These are phyloP conservation scores for Knipowitschia caucasica DNA, from an alignment of 2,797 vertebrate genomes.

Conservation along the genomic window DNA sequence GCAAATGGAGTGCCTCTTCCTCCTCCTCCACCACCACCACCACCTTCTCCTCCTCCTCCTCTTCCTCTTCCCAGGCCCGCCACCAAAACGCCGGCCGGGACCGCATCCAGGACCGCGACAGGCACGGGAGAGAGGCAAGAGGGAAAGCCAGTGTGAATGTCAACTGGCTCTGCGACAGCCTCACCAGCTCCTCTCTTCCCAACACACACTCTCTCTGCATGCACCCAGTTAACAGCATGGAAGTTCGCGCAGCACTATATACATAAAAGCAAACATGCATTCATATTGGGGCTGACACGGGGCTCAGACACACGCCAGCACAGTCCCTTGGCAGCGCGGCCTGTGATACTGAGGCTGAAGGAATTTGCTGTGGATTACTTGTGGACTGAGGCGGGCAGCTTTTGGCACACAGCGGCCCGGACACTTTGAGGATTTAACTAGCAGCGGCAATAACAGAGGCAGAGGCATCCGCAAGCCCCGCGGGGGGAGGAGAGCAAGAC, in stretches of 20 bases:
- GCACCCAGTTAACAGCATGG: conserved; percentile 23
- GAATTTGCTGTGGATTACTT: conserved; percentile 81
- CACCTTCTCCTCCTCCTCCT: conserved; percentile 43
- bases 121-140: conserved; percentile 50
- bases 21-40: conserved; percentile 42
- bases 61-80: conserved; percentile 40
- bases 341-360: conserved; percentile 77
- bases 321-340: conserved; percentile 56
- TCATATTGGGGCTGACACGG: conserved; percentile 41
- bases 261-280: conserved; percentile 51
- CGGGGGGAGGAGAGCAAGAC: conserved; percentile 51
- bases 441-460: conserved; percentile 29
- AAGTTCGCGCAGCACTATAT: conserved; percentile 29
- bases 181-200: conserved; percentile 28
- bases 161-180: conserved; percentile 63
- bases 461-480: conserved; percentile 43
- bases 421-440: conserved; percentile 75
- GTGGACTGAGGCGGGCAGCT: conserved; percentile 75
- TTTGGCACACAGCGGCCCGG: conserved; percentile 63
- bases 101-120: conserved; percentile 57
- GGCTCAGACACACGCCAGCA: conserved; percentile 23
- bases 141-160: conserved; percentile 69
- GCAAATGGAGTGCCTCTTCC: conserved; percentile 63
- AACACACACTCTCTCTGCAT: conserved; percentile 16
- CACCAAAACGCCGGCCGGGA: conserved; percentile 65